Percentiles rank a stretch among this genome's conserved stretches.
phyloP scores from a whole-genome alignment of 2,797 vertebrate genomes.

The Thamnophis elegans region DNA sequence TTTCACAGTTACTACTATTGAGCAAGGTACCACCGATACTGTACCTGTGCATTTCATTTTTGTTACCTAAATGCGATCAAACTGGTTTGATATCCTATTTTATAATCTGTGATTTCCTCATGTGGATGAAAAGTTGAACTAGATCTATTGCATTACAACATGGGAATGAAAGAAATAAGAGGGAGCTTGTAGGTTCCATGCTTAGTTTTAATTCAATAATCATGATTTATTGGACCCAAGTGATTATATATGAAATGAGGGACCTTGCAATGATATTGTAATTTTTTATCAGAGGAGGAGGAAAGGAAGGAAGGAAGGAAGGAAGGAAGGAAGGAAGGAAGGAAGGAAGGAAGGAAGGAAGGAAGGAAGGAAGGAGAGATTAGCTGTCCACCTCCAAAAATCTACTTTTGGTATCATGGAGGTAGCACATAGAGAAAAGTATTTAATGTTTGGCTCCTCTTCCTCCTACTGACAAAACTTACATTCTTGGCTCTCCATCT shows the following conservation, averaged over 20 bases:
- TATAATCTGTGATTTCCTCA: neutral
- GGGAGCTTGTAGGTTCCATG: neutral
- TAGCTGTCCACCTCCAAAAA: neutral
- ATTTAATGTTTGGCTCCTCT: neutral
- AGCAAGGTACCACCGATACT: too few relatives aligned
- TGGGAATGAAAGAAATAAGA: neutral
- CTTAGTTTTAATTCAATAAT: neutral
- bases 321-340: too few relatives aligned
- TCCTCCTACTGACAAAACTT: neutral
- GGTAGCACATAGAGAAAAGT: neutral
- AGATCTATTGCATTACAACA: neutral
- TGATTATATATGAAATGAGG: neutral
- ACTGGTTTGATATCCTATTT: neutral
- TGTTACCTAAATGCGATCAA: too few relatives aligned
- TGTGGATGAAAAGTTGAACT: neutral
- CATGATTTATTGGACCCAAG: neutral
- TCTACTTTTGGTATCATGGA: neutral
- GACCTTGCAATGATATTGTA: neutral
- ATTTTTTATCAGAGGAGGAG: neutral
- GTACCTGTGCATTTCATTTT: too few relatives aligned
- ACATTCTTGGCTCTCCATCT: neutral
- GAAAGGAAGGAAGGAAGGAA: fast-evolving
- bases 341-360: too few relatives aligned
- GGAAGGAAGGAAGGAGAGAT: neutral
- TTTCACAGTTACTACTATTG: too few relatives aligned